Base-by-base conservation (phyloP, 1,140 invertebrate genomes). In the Choristoneura fumiferana region DNA sequence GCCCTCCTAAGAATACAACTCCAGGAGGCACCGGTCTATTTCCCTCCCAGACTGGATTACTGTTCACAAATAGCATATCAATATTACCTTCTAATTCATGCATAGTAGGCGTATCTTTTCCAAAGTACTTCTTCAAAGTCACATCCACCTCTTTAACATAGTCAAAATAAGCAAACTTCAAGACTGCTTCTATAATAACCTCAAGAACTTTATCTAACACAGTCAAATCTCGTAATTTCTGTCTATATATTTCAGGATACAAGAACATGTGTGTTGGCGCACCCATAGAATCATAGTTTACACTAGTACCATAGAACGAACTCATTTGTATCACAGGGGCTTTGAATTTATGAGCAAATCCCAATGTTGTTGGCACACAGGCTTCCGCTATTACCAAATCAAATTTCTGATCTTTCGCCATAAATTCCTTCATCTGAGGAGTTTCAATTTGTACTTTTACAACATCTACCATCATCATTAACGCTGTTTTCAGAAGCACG, bases 1-100 rank as follows among this genome's bases (percentile, higher is more conserved):
- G 77, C 0, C 92, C 92, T 0, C 92, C 92, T 10, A 93, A 77
- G 61, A 92, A 91, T 10, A 93, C 78, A 17, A 92, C 83, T 69
- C 86, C 91, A 1, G 91, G 90, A 0, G 91, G 63, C 22, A 89
- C 75, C 0, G 92, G 90, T 8, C 85, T 76, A 0, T 91, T 83
- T 15, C 86, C 83, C 17, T 88, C 84, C 5, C 92, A 67, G 0
- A 90, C 84, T 18, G 89, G 90, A 67, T 93, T 90, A 14, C 78
- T 87, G 60, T 93, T 93, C 0, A 92, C 70, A 33, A 93, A 72
- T 12, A 93, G 69, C 62, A 92, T 63, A 2, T 88, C 53, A 8
- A 78, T 67, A 17, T 80, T 73, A 5, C 71, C 60, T 12, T 52
- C 57, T 9, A 81, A 55, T 12, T 72, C 67, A 17, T 15, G 40